phyloP scores from a whole-genome alignment of 2,888 invertebrate genomes.

The Torymus auratus region DNA sequence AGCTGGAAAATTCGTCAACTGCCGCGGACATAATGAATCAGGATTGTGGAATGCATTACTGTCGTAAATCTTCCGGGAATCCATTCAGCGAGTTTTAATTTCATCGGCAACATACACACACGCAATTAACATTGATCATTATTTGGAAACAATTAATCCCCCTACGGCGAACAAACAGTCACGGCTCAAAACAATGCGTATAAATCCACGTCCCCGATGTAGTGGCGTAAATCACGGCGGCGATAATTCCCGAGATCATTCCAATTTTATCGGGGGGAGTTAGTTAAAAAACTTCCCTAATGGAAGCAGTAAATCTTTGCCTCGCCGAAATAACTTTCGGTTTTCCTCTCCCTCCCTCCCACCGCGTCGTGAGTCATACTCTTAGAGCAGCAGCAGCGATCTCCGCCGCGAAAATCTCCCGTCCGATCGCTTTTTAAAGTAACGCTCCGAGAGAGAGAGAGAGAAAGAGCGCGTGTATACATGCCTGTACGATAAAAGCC shows the following conservation, averaged over 20 bases:
- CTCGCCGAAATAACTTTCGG: conserved; percentile 46
- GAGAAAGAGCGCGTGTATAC: too few relatives aligned
- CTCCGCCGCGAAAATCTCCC: conserved; percentile 49
- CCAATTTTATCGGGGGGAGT: not conserved
- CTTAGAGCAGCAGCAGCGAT: conserved; percentile 19
- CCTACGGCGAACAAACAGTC: not conserved
- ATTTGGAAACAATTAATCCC: not conserved
- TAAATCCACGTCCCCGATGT: not conserved
- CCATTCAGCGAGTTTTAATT: too few relatives aligned
- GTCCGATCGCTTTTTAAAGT: too few relatives aligned
- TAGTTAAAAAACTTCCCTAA: conserved; percentile 40
- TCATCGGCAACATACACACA: too few relatives aligned
- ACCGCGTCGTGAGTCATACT: conserved; percentile 50
- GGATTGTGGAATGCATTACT: too few relatives aligned
- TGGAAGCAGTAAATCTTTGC: conserved; percentile 51
- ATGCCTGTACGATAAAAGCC: too few relatives aligned
- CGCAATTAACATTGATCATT: too few relatives aligned
- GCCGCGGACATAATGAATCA: too few relatives aligned
- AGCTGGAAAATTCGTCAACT: too few relatives aligned
- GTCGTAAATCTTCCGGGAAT: too few relatives aligned
- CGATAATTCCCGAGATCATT: conserved; percentile 30
- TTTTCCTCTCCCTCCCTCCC: conserved; percentile 48
- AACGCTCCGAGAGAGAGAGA: too few relatives aligned
- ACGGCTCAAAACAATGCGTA: not conserved
- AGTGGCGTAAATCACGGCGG: conserved; percentile 12